Conservation (phyloP, 2,113 vertebrate genomes). For the Paramisgurnus dabryanus region DNA sequence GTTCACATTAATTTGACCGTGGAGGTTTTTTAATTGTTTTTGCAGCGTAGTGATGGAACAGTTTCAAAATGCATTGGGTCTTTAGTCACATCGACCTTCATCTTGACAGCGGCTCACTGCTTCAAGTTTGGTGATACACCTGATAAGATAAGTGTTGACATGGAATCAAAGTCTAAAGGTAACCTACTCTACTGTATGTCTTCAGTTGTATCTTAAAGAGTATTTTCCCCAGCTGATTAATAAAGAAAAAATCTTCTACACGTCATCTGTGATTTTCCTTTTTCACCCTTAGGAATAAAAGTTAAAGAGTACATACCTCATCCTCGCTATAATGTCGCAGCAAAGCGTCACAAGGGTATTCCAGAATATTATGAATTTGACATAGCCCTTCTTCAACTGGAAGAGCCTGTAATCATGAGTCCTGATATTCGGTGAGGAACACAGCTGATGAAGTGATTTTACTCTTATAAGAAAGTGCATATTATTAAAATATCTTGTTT, state of each 20-base stretch:
- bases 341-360: constrained; percentile 34
- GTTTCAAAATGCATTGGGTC: constrained; percentile 65
- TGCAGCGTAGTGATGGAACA: constrained; percentile 15
- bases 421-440: constrained; percentile 24
- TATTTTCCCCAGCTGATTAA: too few species aligned
- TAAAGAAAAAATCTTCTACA: too few species aligned
- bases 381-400: constrained; percentile 70
- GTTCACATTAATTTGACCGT: neutral
- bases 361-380: constrained; percentile 75
- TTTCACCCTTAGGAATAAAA: constrained; percentile 37
- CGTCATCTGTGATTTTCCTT: neutral
- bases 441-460: neutral
- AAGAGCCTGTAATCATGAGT: constrained; percentile 31
- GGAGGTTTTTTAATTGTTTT: neutral
- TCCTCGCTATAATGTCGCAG: constrained; percentile 39
- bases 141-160: constrained; percentile 30
- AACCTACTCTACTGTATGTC: neutral
- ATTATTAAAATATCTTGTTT: neutral
- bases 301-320: constrained; percentile 50
- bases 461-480: neutral
- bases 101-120: constrained; percentile 78
- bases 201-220: constrained; percentile 29
- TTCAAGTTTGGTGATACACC: constrained; percentile 51
- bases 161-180: neutral
- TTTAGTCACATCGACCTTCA: constrained; percentile 64